Percentiles rank a stretch among this genome's conserved stretches.
Conservation (phyloP, 2,113 vertebrate species). For the Chaetura pelagica region DNA sequence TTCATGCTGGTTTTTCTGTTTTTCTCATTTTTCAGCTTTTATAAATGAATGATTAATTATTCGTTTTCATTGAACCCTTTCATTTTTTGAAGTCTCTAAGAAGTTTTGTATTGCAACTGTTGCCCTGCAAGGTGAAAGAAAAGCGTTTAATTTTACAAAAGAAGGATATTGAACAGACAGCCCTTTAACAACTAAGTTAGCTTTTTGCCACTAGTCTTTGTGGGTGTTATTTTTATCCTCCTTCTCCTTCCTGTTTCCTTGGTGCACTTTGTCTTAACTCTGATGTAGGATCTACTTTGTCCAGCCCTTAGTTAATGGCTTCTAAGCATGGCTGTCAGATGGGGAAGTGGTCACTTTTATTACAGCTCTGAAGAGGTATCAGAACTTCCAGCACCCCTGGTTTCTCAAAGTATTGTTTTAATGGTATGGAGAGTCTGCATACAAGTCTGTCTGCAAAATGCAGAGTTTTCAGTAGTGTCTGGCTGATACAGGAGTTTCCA, state of each 20-base stretch:
- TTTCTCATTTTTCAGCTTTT: not conserved
- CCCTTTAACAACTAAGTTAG: not conserved
- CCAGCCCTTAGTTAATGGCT: not conserved
- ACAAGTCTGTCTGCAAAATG: not conserved
- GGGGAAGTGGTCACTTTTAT: not conserved
- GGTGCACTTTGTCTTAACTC: not conserved
- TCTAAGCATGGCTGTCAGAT: not conserved
- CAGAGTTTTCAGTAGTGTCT: not conserved
- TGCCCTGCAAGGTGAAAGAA: slow-evolving; percentile 6
- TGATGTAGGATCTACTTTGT: not conserved
- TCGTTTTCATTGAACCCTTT: not conserved
- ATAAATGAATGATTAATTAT: not conserved
- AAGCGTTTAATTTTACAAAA: not conserved
- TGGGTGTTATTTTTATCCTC: not conserved
- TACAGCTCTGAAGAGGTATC: not conserved
- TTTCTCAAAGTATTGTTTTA: not conserved
- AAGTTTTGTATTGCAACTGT: not conserved
- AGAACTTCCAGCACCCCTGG: not conserved
- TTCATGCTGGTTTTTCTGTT: not conserved
- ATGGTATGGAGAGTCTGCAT: not conserved
- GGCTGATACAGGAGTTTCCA: not conserved
- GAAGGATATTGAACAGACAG: not conserved
- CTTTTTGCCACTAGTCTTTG: not conserved
- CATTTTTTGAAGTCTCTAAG: not conserved
- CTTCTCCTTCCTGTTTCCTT: not conserved